A percentile compares a stretch with the other conserved stretches of the same genome.
These are phyloP conservation scores for Silurus asotus DNA, from an alignment of 2,113 vertebrate species.

Conservation along the genomic window DNA sequence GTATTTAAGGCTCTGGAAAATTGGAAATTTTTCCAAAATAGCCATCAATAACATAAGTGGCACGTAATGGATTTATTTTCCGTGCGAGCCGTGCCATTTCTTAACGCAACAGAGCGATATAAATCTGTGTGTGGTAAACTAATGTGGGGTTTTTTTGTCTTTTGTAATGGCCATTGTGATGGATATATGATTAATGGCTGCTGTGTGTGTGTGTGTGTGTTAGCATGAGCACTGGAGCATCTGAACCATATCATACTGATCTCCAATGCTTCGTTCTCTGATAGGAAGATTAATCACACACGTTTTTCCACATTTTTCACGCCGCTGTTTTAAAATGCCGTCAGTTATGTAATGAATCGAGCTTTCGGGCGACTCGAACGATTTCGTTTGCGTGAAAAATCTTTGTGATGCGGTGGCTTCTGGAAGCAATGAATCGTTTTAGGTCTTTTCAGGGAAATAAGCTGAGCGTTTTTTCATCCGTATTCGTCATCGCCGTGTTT, in stretches of 20 bases:
- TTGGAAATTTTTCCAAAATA: constrained; percentile 19
- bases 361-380: too few relatives aligned
- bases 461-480: not conserved
- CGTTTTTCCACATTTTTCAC: constrained; percentile 3
- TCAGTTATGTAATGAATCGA: constrained; percentile 13
- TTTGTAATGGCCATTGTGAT: not conserved
- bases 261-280: not conserved
- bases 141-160: not conserved
- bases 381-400: not conserved
- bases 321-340: not conserved
- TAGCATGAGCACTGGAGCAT: not conserved
- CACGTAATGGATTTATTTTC: not conserved
- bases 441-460: constrained; percentile 2
- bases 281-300: constrained; percentile 18
- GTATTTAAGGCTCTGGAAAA: not conserved
- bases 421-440: constrained; percentile 38
- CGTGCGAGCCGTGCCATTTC: not conserved
- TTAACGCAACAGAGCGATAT: not conserved
- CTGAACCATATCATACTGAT: constrained; percentile 3
- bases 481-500: constrained; percentile 31
- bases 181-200: constrained; percentile 1
- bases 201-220: not conserved
- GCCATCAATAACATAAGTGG: not conserved
- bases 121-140: not conserved
- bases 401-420: constrained; percentile 14